phyloP scores from a whole-genome alignment of 1,140 invertebrate genomes.

The Musca domestica region DNA sequence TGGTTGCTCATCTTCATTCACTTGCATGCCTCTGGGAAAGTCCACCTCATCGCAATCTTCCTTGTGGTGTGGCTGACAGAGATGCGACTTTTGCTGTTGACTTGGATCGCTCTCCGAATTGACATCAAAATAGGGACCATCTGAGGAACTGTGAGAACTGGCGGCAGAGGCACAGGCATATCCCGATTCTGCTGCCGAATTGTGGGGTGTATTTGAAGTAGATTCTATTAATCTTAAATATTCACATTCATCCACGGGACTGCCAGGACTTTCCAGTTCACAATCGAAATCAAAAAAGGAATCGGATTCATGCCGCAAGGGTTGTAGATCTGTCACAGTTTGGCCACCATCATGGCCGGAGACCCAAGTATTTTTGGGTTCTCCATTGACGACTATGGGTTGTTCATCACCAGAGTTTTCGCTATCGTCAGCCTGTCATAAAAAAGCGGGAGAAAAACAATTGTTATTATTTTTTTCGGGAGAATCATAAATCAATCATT shows the following conservation, averaged over 20 bases:
- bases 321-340: constrained; percentile 52
- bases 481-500: no score
- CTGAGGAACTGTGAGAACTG: constrained; percentile 51
- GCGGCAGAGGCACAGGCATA: constrained; percentile 55
- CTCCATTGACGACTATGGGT: constrained; percentile 48
- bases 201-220: constrained; percentile 53
- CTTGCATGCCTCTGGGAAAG: constrained; percentile 22
- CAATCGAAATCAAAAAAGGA: constrained; percentile 62
- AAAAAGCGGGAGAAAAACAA: not conserved
- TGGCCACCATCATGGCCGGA: constrained; percentile 42
- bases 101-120: constrained; percentile 17
- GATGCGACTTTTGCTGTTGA: constrained; percentile 16
- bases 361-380: constrained; percentile 44
- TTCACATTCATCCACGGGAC: constrained; percentile 63
- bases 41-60: not conserved
- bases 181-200: constrained; percentile 57
- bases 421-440: constrained; percentile 41
- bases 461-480: not conserved
- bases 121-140: constrained; percentile 58
- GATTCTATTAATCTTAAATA: constrained; percentile 55
- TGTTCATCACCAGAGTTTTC: constrained; percentile 43
- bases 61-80: constrained; percentile 30
- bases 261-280: constrained; percentile 64
- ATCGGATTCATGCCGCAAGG: constrained; percentile 57
- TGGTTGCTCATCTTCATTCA: not conserved